These are phyloP conservation scores for Caenorhabditis sp. DNA, from an alignment of 2,888 invertebrate genomes.

Conservation along the genomic window DNA sequence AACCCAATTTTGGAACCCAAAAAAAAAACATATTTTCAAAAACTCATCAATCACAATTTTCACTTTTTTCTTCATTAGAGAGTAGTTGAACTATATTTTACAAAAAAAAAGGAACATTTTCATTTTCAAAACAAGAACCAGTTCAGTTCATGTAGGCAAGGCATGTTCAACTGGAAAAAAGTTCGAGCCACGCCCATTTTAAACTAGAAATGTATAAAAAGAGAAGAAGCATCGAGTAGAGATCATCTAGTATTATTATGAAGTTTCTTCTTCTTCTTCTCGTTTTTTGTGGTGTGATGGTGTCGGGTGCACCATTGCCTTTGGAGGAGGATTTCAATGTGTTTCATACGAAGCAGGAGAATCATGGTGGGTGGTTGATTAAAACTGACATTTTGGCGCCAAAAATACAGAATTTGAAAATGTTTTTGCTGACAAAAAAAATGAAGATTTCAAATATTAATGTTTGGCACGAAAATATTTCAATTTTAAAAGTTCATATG, in stretches of 20 bases:
- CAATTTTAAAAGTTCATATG: no score
- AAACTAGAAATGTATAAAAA: not conserved
- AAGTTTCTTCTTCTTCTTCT: not conserved
- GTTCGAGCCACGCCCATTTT: not conserved
- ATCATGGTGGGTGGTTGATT: conserved; percentile 45
- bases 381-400: no score
- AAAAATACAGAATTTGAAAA: no score
- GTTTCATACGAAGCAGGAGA: conserved; percentile 42
- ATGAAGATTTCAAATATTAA: no score
- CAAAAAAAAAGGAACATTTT: not conserved
- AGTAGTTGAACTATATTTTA: not conserved
- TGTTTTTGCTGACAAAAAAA: no score
- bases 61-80: not conserved
- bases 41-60: not conserved
- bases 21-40: conserved; percentile 4
- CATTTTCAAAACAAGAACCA: not conserved
- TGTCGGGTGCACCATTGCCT: not conserved
- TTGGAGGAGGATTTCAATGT: conserved; percentile 45
- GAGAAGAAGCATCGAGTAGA: not conserved
- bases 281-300: no score
- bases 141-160: not conserved
- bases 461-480: no score
- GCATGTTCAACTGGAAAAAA: not conserved
- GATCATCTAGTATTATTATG: not conserved
- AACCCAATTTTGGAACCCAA: no score